These are phyloP conservation scores for Anseranas semipalmata DNA, from an alignment of 2,113 vertebrate genomes.

Conservation along the genomic window DNA sequence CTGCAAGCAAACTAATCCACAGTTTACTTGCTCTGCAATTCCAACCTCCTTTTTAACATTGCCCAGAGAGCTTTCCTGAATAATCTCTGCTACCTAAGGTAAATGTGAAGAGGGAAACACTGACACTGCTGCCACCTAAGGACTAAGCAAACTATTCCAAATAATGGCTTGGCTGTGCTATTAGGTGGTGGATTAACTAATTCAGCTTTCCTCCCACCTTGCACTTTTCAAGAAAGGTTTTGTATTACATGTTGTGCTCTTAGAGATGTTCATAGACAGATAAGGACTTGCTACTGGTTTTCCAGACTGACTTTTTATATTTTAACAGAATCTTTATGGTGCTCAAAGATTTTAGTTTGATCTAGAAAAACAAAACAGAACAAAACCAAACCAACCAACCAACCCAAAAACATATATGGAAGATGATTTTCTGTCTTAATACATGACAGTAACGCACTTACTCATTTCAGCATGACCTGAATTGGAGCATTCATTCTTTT, in stretches of 20 bases:
- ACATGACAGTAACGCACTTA: neutral
- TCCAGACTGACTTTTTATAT: neutral
- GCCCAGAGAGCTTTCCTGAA: neutral
- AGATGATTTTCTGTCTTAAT: neutral
- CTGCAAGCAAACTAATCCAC: neutral
- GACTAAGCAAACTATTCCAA: neutral
- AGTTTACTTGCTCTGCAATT: conserved; percentile 21
- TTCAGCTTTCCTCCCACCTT: neutral
- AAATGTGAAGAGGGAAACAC: neutral
- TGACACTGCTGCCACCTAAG: neutral
- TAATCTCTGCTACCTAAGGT: neutral
- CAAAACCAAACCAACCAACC: neutral
- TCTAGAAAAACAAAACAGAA: neutral
- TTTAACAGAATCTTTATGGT: neutral
- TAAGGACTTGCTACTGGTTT: neutral
- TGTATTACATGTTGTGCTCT: neutral
- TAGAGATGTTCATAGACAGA: neutral
- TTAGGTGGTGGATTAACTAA: neutral
- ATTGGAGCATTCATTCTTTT: neutral
- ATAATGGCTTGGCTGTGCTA: neutral
- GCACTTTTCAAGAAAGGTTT: neutral
- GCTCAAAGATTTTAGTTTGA: neutral
- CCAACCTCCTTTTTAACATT: neutral
- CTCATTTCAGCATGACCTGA: neutral
- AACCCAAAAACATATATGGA: neutral